Evolutionary conservation across 2,797 vertebrate species (phyloP).

Genomic region (Rhinophrynus dorsalis): DNA sequence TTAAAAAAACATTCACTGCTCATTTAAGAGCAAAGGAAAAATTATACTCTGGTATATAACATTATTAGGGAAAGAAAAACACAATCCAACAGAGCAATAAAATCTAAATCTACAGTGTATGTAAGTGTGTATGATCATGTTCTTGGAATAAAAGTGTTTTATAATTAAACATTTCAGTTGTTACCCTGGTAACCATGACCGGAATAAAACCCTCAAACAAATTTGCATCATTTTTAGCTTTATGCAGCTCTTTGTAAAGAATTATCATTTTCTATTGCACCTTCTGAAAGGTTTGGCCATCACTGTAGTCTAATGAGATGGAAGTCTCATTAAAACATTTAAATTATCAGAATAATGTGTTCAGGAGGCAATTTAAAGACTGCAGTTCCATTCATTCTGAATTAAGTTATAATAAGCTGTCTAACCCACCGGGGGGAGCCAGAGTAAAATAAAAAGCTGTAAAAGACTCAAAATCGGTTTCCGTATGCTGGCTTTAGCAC

Average conservation of each 20-base stretch:
- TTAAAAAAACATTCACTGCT: not conserved
- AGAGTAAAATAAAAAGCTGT: not conserved
- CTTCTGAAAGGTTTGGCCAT: conserved; percentile 19
- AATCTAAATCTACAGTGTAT: not conserved
- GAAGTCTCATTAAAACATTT: conserved; percentile 28
- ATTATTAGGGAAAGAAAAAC: not conserved
- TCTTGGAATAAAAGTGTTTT: conserved; percentile 44
- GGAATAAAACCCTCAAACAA: conserved; percentile 16
- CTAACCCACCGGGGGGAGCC: not conserved
- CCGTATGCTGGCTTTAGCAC: no score
- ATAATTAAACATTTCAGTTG: conserved; percentile 48
- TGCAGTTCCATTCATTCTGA: conserved; percentile 8
- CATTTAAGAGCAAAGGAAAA: not conserved
- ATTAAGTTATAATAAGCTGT: conserved; percentile 34
- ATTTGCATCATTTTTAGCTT: conserved; percentile 47
- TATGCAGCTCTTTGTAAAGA: conserved; percentile 21
- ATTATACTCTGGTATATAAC: not conserved
- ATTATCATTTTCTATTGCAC: conserved; percentile 30
- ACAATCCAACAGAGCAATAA: not conserved
- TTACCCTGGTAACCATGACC: conserved; percentile 46
- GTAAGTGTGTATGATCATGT: conserved; percentile 4
- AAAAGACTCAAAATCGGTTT: no score
- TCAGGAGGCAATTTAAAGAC: conserved; percentile 15
- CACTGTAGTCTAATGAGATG: conserved; percentile 4
- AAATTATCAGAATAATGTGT: conserved; percentile 26